Conservation (phyloP, 2,797 vertebrate genomes). For the Acanthornis magna region DNA sequence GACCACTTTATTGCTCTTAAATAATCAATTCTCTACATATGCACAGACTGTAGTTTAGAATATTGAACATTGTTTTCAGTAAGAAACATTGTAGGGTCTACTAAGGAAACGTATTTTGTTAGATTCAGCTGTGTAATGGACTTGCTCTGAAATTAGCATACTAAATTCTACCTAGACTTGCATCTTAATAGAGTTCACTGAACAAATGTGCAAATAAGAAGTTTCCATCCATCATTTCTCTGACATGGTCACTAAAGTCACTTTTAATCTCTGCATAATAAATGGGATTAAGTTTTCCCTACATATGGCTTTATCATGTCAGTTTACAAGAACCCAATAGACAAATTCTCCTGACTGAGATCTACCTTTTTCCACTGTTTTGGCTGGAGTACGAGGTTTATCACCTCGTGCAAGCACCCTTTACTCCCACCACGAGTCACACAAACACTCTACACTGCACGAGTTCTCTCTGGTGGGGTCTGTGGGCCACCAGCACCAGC, state of each 20-base stretch:
- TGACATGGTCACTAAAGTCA: neutral
- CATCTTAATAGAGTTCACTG: slow-evolving; percentile 1
- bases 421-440: neutral
- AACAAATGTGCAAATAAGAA: neutral
- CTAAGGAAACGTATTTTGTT: neutral
- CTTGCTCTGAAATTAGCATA: slow-evolving; percentile 16
- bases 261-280: slow-evolving; percentile 31
- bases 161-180: neutral
- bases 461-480: neutral
- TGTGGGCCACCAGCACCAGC: neutral
- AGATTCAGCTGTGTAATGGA: neutral
- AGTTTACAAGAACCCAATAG: neutral
- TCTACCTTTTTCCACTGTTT: neutral
- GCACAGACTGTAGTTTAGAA: neutral
- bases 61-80: neutral
- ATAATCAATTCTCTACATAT: neutral
- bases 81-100: neutral
- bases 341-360: neutral
- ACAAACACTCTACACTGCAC: neutral
- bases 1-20: neutral
- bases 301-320: neutral
- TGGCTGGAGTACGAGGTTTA: neutral
- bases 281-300: slow-evolving; percentile 18
- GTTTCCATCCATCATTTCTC: neutral
- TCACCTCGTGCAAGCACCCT: neutral